Conservation (phyloP, 2,888 invertebrate genomes). For the Calameuta pallipes region DNA sequence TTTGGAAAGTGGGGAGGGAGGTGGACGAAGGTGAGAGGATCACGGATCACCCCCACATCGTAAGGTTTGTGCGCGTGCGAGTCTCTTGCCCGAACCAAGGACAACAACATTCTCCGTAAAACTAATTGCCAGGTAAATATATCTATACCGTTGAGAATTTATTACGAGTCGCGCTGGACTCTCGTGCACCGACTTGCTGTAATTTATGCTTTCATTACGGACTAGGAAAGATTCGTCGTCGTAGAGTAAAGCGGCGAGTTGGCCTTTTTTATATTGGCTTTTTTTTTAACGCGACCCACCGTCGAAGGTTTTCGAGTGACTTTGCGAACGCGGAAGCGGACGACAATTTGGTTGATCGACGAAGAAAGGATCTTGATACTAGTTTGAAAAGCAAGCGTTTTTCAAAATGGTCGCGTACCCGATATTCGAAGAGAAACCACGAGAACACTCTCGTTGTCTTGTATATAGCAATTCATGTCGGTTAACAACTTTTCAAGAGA, state of each 20-base stretch:
- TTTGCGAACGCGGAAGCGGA: not conserved
- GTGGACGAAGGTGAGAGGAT: constrained; percentile 5
- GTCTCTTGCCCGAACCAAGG: constrained; percentile 52
- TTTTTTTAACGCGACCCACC: not conserved
- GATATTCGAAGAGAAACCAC: not conserved
- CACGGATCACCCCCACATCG: constrained; percentile 53
- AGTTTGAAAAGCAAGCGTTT: not conserved
- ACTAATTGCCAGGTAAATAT: constrained; percentile 64
- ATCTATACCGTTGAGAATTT: constrained; percentile 42
- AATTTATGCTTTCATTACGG: constrained; percentile 55
- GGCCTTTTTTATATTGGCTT: not conserved
- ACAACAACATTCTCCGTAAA: constrained; percentile 64
- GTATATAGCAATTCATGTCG: constrained; percentile 28
- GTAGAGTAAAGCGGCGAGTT: not conserved
- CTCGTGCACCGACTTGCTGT: constrained; percentile 30
- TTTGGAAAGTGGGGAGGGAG: constrained; percentile 16
- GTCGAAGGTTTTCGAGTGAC: not conserved
- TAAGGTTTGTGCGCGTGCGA: constrained; percentile 48
- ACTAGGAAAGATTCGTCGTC: constrained; percentile 48
- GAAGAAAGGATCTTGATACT: not conserved
- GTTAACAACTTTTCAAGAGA: constrained; percentile 38
- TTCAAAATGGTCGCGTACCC: not conserved
- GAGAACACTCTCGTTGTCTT: constrained; percentile 23
- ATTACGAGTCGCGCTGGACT: constrained; percentile 32
- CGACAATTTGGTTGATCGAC: not conserved